Conservation (phyloP, 2,888 invertebrate species). For the Papilio elwesi region DNA sequence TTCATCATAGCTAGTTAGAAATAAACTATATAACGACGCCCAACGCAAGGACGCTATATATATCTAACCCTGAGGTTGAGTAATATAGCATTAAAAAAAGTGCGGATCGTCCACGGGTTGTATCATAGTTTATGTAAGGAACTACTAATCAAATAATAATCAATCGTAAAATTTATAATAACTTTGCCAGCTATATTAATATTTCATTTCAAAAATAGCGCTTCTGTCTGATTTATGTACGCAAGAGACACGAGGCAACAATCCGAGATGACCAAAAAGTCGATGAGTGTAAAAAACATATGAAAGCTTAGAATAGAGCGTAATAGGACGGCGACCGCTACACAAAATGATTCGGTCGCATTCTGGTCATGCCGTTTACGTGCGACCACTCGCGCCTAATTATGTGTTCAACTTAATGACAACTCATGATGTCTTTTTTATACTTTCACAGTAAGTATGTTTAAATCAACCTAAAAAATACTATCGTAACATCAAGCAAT, state of each 20-base stretch:
- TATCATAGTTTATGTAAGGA: too few relatives aligned
- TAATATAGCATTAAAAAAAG: too few relatives aligned
- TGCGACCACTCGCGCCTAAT: slow-evolving; percentile 64
- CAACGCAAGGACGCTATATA: too few relatives aligned
- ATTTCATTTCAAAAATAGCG: neutral
- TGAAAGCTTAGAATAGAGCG: slow-evolving; percentile 45
- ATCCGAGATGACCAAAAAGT: slow-evolving; percentile 30
- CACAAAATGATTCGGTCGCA: slow-evolving; percentile 78
- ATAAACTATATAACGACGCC: too few relatives aligned
- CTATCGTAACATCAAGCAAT: too few relatives aligned
- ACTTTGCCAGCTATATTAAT: neutral
- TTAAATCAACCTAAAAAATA: neutral
- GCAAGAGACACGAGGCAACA: slow-evolving; percentile 20
- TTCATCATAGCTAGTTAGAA: too few relatives aligned
- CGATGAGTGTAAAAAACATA: slow-evolving; percentile 47
- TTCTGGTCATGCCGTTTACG: slow-evolving; percentile 72
- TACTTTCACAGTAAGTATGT: slow-evolving; percentile 49
- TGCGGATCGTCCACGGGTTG: too few relatives aligned
- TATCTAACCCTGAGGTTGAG: too few relatives aligned
- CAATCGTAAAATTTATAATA: too few relatives aligned
- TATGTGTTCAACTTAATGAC: slow-evolving; percentile 61
- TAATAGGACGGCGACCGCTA: slow-evolving; percentile 65
- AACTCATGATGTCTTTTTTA: slow-evolving; percentile 48
- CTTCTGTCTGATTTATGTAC: neutral
- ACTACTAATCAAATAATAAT: too few relatives aligned